Base-by-base conservation (phyloP, 2,797 vertebrate genomes). In the Gila robusta region DNA sequence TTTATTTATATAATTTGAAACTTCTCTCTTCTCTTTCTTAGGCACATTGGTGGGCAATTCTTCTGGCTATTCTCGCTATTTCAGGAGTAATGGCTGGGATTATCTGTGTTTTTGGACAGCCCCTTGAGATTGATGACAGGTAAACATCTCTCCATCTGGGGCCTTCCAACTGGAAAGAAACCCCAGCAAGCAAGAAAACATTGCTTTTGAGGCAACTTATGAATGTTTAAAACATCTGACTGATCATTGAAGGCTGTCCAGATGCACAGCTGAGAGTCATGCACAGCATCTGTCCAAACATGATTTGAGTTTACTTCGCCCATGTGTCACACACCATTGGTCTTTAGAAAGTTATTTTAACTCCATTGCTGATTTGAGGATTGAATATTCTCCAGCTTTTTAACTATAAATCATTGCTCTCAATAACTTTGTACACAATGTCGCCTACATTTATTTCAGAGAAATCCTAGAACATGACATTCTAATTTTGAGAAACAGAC, bases 21-120 rank as follows among this genome's bases (percentile, higher is more conserved):
- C 39, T 26, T 44, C 16, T 54, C 73, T 80, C 6, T 81, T 41
- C 69, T 39, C 28, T 21, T 47, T 69, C 85, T 56, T 90, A 96
- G 96, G 94, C 91, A 52, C 85, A 94, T 32, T 97, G 95, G 96
- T 97, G 96, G 95, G 94, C 90, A 66, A 94, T 94, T 35, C 94
- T 97, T 73, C 83, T 96, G 71, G 93, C 88, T 44, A 94, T 97
- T 87, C 89, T 96, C 81, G 87, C 89, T 0, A 44, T 96, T 52
- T 95, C 95, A n/a, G 95, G 89, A 12, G 86, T 96, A 83, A 97
- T 96, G 94, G 94, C 94, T 21, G 92, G 92, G 86, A 96, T 91
- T 0, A 85, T 96, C 86, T 95, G 93, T 86, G 81, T 96, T 86
- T 96, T 95, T 39, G 91, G 94, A 82, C 92, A 85, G 32, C 91